phyloP scores from a whole-genome alignment of 1,140 invertebrate genomes.

The Magallana angulata region DNA sequence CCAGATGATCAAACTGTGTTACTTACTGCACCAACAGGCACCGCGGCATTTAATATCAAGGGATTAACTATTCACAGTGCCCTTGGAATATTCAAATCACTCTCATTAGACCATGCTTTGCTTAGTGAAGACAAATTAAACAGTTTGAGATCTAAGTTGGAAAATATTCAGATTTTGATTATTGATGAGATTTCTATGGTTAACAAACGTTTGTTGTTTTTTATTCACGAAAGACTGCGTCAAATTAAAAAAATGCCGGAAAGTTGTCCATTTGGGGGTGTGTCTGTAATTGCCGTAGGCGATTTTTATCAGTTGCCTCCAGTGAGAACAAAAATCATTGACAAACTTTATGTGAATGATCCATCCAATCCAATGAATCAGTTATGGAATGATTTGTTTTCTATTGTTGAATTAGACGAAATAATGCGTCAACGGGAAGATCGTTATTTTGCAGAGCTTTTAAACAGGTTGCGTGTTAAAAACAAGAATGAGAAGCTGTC shows the following conservation, averaged over 20 bases:
- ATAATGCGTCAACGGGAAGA: constrained; percentile 30
- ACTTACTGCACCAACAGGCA: constrained; percentile 48
- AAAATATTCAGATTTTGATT: constrained; percentile 25
- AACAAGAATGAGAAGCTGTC: neutral
- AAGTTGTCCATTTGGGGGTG: constrained; percentile 26
- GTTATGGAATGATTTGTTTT: constrained; percentile 18
- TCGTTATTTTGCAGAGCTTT: neutral
- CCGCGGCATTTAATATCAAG: constrained; percentile 40
- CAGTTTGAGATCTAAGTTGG: constrained; percentile 5
- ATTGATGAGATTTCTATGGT: constrained; percentile 39
- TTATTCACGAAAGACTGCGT: constrained; percentile 45
- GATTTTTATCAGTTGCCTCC: constrained; percentile 50
- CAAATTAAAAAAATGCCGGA: constrained; percentile 32
- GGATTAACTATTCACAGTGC: constrained; percentile 44
- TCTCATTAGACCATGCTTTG: neutral
- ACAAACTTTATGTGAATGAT: neutral
- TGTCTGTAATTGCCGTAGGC: constrained; percentile 42
- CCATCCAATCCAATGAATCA: constrained; percentile 22
- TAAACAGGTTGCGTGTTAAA: constrained; percentile 18
- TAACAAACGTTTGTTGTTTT: constrained; percentile 44
- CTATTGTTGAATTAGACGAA: constrained; percentile 27
- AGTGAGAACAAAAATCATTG: neutral
- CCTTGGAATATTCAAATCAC: constrained; percentile 18
- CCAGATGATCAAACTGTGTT: constrained; percentile 49
- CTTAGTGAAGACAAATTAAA: constrained; percentile 32